Percentiles rank a stretch among this genome's conserved stretches.
Evolutionary conservation across 2,888 invertebrate genomes (phyloP).

Genomic region (Trichopria drosophilae): DNA sequence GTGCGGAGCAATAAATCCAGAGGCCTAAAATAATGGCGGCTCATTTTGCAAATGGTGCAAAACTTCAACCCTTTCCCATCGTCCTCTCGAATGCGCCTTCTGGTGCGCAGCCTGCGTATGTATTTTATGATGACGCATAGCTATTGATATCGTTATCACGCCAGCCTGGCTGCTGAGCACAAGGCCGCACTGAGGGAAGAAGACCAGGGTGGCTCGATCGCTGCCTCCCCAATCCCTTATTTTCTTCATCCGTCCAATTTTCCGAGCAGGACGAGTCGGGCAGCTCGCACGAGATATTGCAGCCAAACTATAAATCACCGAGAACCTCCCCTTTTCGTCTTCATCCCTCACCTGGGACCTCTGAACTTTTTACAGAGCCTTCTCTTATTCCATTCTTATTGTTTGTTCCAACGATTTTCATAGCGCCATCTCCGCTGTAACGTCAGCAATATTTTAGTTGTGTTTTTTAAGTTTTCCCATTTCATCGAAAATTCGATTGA

Average conservation of each 20-base stretch:
- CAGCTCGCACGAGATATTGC: slow-evolving; percentile 28
- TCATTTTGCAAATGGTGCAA: slow-evolving; percentile 59
- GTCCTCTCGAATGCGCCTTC: neutral
- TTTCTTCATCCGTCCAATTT: slow-evolving; percentile 20
- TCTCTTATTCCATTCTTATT: slow-evolving; percentile 19
- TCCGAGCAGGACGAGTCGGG: neutral
- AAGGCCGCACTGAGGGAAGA: neutral
- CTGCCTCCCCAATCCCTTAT: slow-evolving; percentile 22
- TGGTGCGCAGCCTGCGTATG: slow-evolving; percentile 4
- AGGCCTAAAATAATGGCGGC: slow-evolving; percentile 56
- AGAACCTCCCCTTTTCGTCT: no score
- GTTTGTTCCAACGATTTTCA: no score
- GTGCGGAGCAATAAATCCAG: slow-evolving; percentile 56
- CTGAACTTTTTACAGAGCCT: no score
- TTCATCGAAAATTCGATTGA: no score
- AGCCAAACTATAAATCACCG: slow-evolving; percentile 26
- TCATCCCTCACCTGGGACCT: no score
- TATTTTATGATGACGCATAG: slow-evolving; percentile 25
- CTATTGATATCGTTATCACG: slow-evolving; percentile 21
- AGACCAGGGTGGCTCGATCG: slow-evolving; percentile 1
- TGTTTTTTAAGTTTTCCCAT: no score
- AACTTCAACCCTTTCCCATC: slow-evolving; percentile 43
- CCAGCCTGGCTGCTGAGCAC: neutral
- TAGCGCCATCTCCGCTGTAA: no score
- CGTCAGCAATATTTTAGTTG: no score